Evolutionary conservation across 2,797 vertebrate genomes (phyloP), one percentile per base, ranked within the genome.

Genomic region (Streptopelia turtur): DNA sequence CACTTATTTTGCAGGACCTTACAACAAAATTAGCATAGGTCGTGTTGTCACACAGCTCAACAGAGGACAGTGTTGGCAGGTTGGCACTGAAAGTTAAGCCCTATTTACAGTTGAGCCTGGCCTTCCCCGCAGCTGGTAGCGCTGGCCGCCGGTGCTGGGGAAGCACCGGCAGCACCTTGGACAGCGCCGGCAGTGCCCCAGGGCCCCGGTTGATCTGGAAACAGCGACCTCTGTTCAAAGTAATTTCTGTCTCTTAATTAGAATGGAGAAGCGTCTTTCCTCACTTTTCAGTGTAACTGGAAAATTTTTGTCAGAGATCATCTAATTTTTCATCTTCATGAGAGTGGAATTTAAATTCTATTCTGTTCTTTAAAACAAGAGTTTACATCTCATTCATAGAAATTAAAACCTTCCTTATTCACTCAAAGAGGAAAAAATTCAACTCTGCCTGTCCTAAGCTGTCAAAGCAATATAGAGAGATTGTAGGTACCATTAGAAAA

Each of bases 401-500:
- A 85, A 52, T 60, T 43, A 47, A 87, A 92, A 41, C 18, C 17
- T 60, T 56, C 17, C 39, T 63, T 61, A 52, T 70, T 89, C 53
- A 8, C 24, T 72, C 45, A 63, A 11, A 15, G 13, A 76, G 23
- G 25, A 31, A 59, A 83, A 63, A 61, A 55, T 1, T 69, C 16
- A 41, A 2, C 7, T 66, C 16, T 39, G 30, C 33, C 68, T 90
- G 41, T 57, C 17, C n/a, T 39, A 80, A 59, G 24, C 9, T 77
- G 64, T 64, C 76, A 78, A 83, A 81, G 41, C 47, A 52, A 6
- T n/a, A 14, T 9, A 61, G 5, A 63, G 47, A 31, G 33, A n/a
- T n/a, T 63, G n/a, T 35, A 52, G n/a, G 61, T 83, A 24, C 59
- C 20, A 27, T 84, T 89, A 84, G 50, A 83, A 92, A 79, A 66